Evolutionary conservation across 2,888 invertebrate species (phyloP).

Genomic region (Craniophora ligustri): DNA sequence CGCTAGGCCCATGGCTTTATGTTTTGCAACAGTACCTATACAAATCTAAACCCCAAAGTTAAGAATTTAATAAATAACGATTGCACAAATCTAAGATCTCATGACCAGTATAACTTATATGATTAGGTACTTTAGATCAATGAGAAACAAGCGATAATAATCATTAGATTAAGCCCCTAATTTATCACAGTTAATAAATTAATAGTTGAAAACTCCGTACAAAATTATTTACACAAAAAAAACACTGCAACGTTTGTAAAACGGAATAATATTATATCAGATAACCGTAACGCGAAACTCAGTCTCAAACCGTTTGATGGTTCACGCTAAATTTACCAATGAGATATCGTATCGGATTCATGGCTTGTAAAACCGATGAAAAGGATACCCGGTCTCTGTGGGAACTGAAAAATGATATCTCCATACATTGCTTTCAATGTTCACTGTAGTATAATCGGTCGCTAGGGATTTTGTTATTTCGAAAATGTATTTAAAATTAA

Average conservation of each 20-base stretch:
- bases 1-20: no score
- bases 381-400: constrained; percentile 59
- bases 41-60: no score
- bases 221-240: not conserved
- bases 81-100: no score
- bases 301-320: constrained; percentile 61
- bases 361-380: constrained; percentile 81
- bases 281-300: constrained; percentile 25
- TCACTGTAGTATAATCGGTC: constrained; percentile 8
- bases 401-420: constrained; percentile 66
- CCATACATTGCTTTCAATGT: constrained; percentile 39
- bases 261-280: constrained; percentile 23
- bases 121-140: no score
- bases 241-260: not conserved
- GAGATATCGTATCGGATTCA: constrained; percentile 80
- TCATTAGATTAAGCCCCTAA: no score
- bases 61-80: no score
- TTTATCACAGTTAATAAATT: no score
- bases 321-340: constrained; percentile 84
- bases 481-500: not conserved
- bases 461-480: constrained; percentile 4
- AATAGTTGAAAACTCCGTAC: no score
- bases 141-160: no score
- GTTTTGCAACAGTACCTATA: no score
- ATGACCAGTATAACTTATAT: no score